A percentile compares a stretch with the other conserved stretches of the same genome.
phyloP scores from a whole-genome alignment of 2,888 invertebrate species.

The Polylopha cassiicola region DNA sequence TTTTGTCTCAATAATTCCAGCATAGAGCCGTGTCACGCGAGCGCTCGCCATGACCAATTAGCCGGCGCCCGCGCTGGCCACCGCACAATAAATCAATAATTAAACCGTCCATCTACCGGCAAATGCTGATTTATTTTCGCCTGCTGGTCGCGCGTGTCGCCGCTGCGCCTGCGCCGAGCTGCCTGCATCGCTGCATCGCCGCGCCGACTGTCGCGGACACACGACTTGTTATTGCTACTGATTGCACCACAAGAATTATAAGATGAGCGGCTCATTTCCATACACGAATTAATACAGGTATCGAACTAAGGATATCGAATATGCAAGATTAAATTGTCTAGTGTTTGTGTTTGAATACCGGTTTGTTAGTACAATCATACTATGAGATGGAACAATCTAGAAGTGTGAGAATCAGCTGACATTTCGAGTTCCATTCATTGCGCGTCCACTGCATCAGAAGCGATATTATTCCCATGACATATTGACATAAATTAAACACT shows the following conservation, averaged over 20 bases:
- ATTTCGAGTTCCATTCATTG: slow-evolving; percentile 39
- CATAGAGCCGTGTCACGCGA: slow-evolving; percentile 65
- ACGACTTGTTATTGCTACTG: slow-evolving; percentile 45
- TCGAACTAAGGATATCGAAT: slow-evolving; percentile 14
- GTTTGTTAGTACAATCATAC: slow-evolving; percentile 19
- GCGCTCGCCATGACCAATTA: slow-evolving; percentile 67
- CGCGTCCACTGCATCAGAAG: slow-evolving; percentile 31
- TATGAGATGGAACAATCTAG: slow-evolving; percentile 23
- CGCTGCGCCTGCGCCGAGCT: no score
- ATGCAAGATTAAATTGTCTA: slow-evolving; percentile 20
- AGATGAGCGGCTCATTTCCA: slow-evolving; percentile 28
- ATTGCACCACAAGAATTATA: slow-evolving; percentile 39
- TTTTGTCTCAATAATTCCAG: slow-evolving; percentile 66
- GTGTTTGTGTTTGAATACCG: slow-evolving; percentile 20
- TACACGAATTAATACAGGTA: no score
- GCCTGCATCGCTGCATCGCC: no score
- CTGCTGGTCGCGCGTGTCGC: slow-evolving; percentile 53
- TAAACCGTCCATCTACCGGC: slow-evolving; percentile 71
- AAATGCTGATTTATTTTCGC: slow-evolving; percentile 72
- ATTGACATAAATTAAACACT: slow-evolving; percentile 42
- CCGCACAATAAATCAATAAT: slow-evolving; percentile 73
- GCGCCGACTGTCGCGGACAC: slow-evolving; percentile 45
- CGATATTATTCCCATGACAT: slow-evolving; percentile 41
- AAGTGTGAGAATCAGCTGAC: slow-evolving; percentile 42
- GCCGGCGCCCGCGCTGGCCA: slow-evolving; percentile 55